These are phyloP conservation scores for Phragmatobia fuliginosa DNA, from an alignment of 2,888 invertebrate genomes.

Conservation along the genomic window DNA sequence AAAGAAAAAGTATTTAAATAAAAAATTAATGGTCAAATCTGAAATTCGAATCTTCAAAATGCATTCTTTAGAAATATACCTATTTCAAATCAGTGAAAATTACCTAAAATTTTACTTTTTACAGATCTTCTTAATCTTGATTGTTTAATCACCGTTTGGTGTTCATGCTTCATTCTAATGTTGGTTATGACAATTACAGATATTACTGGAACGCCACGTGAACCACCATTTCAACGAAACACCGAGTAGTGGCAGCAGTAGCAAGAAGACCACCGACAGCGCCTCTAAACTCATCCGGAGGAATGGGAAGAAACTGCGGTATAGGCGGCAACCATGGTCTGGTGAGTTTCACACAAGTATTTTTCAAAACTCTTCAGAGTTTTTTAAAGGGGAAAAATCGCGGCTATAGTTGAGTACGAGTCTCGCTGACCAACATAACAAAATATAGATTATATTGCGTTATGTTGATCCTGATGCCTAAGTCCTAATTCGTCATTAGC, in stretches of 20 bases:
- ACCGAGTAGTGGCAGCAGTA: constrained; percentile 84
- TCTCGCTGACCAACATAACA: no score
- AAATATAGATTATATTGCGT: no score
- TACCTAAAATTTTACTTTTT: background rate
- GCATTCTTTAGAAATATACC: background rate
- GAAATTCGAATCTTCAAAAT: background rate
- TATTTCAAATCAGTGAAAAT: constrained; percentile 10
- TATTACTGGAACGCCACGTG: constrained; percentile 95
- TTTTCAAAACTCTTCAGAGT: background rate
- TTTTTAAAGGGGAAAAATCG: no score
- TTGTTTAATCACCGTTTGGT: no score
- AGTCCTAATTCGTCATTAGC: no score
- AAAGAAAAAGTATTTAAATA: background rate
- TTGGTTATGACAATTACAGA: constrained; percentile 79
- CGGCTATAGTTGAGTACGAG: no score
- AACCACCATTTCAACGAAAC: constrained; percentile 95
- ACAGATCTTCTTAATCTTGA: background rate
- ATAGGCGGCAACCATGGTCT: constrained; percentile 95
- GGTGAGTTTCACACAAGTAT: constrained; percentile 86
- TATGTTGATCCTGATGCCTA: no score
- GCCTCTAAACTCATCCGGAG: constrained; percentile 92
- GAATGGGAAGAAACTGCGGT: constrained; percentile 95
- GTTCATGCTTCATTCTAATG: constrained; percentile 20
- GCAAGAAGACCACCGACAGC: constrained; percentile 91
- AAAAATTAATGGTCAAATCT: background rate